Evolutionary conservation across 1,140 invertebrate genomes (phyloP).

Genomic region (Drosophila leontia): DNA sequence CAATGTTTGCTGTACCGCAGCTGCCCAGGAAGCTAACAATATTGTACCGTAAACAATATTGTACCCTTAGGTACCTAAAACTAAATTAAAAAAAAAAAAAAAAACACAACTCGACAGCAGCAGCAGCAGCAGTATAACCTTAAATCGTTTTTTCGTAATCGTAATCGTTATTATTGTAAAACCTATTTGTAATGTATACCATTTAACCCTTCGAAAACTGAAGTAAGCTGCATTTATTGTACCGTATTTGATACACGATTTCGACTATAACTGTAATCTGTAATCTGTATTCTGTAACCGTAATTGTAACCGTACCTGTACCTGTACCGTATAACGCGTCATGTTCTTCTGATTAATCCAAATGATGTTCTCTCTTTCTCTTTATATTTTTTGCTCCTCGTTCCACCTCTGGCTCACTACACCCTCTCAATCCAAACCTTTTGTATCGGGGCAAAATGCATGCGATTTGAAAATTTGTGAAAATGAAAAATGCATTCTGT

Average conservation of each 20-base stretch:
- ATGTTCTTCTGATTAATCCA: conserved; percentile 73
- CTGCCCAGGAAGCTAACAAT: conserved; percentile 35
- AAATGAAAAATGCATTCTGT: conserved; percentile 63
- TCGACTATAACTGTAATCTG: conserved; percentile 46
- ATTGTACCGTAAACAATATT: conserved; percentile 17
- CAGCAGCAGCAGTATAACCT: conserved; percentile 37
- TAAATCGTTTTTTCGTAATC: conserved; percentile 30
- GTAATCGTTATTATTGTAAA: conserved; percentile 49
- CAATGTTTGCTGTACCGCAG: conserved; percentile 49
- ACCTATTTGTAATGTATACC: conserved; percentile 49
- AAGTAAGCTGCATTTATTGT: conserved; percentile 60
- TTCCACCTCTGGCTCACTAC: conserved; percentile 56
- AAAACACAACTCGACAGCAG: conserved; percentile 69
- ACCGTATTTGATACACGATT: conserved; percentile 41
- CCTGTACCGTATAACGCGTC: conserved; percentile 64
- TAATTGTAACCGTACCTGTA: conserved; percentile 58
- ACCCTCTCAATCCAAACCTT: conserved; percentile 25
- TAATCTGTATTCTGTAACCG: conserved; percentile 45
- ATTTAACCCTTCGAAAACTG: conserved; percentile 45
- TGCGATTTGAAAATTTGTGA: conserved; percentile 53
- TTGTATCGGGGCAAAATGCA: conserved; percentile 74
- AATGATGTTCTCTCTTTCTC: conserved; percentile 79
- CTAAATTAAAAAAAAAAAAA: neutral
- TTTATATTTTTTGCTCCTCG: conserved; percentile 73
- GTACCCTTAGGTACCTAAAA: conserved; percentile 4